Conservation (phyloP, 2,797 vertebrate genomes). For the Rhinoraja longicauda region DNA sequence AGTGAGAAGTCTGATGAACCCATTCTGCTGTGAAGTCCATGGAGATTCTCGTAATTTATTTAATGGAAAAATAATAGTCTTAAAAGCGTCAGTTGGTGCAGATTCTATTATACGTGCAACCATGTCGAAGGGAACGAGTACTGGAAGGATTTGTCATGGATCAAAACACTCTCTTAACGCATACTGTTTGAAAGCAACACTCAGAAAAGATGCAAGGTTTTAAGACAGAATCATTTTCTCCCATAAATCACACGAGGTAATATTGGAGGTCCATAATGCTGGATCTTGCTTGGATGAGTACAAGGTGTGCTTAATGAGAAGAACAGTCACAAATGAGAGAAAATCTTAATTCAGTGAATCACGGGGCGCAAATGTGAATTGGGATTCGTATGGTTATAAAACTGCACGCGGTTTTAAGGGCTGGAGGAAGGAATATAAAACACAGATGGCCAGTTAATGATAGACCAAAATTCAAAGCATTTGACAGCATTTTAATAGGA, state of each 20-base stretch:
- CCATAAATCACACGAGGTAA: not conserved
- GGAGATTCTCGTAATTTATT: not conserved
- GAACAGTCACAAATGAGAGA: not conserved
- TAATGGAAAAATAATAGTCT: not conserved
- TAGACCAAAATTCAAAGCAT: not conserved
- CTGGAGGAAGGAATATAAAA: not conserved
- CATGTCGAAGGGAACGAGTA: not conserved
- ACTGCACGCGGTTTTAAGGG: not conserved
- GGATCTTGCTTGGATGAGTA: not conserved
- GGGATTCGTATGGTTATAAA: too few species aligned
- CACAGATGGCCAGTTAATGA: not conserved
- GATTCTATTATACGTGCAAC: not conserved
- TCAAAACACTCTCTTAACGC: not conserved
- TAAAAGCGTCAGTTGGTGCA: too few species aligned
- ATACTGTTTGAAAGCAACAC: not conserved
- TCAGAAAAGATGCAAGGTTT: not conserved
- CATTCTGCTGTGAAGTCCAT: not conserved
- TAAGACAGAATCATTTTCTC: not conserved
- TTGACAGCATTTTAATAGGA: not conserved
- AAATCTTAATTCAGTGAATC: not conserved
- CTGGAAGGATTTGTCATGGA: not conserved
- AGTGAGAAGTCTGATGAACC: not conserved
- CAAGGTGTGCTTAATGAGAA: not conserved
- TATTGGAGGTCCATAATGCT: not conserved
- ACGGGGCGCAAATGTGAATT: not conserved